Percentiles rank a stretch among this genome's conserved stretches.
phyloP scores from a whole-genome alignment of 2,888 invertebrate species.

The Phragmatobia fuliginosa region DNA sequence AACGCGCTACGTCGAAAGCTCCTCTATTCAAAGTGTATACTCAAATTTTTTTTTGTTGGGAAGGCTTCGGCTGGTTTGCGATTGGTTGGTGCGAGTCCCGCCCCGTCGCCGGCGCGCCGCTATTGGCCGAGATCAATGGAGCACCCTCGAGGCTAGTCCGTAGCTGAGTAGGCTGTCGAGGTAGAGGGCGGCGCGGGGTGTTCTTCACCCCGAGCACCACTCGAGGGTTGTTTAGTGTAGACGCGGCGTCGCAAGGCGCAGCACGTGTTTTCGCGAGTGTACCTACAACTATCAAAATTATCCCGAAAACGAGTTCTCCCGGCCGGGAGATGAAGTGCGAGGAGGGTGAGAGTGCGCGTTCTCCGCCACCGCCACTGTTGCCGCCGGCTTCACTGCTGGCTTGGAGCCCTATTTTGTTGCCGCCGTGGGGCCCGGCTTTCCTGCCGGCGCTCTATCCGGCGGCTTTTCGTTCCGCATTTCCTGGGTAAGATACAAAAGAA shows the following conservation, averaged over 20 bases:
- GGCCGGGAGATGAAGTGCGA: slow-evolving; percentile 85
- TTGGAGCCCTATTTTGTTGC: slow-evolving; percentile 91
- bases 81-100: slow-evolving; percentile 78
- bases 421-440: slow-evolving; percentile 91
- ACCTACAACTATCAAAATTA: slow-evolving; percentile 75
- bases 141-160: slow-evolving; percentile 82
- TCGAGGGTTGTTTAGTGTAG: slow-evolving; percentile 86
- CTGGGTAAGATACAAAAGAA: slow-evolving; percentile 87
- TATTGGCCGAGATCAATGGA: slow-evolving; percentile 78
- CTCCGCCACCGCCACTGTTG: slow-evolving; percentile 78
- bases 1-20: slow-evolving; percentile 85
- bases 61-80: slow-evolving; percentile 66
- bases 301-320: slow-evolving; percentile 84
- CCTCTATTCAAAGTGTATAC: slow-evolving; percentile 85
- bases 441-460: slow-evolving; percentile 91
- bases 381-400: slow-evolving; percentile 89
- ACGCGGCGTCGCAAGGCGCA: slow-evolving; percentile 82
- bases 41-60: slow-evolving; percentile 82
- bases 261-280: slow-evolving; percentile 80
- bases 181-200: slow-evolving; percentile 84
- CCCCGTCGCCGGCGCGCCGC: slow-evolving; percentile 67
- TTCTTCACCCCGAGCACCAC: slow-evolving; percentile 86
- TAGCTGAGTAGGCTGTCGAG: slow-evolving; percentile 85
- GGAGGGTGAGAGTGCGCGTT: slow-evolving; percentile 78
- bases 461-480: slow-evolving; percentile 90